Evolutionary conservation across 2,113 vertebrate species (phyloP).

Genomic region (Rhinichthys klamathensis): DNA sequence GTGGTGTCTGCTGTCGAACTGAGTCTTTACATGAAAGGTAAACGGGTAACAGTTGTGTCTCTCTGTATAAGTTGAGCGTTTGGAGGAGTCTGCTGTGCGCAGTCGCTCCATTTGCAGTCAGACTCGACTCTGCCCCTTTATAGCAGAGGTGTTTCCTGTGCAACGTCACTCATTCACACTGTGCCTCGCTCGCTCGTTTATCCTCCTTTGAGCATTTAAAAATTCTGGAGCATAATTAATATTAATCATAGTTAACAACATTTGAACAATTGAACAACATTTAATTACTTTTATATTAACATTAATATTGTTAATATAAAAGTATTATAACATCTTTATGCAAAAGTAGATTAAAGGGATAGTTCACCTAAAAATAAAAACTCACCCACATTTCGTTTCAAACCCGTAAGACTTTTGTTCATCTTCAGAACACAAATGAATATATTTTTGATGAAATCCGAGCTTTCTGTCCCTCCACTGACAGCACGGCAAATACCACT

Average conservation of each 20-base stretch:
- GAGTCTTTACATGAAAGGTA: neutral
- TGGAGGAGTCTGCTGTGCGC: slow-evolving; percentile 13
- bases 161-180: slow-evolving; percentile 58
- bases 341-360: too few relatives aligned
- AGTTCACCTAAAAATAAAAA: too few relatives aligned
- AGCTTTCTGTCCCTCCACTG: too few relatives aligned
- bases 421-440: too few relatives aligned
- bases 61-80: slow-evolving; percentile 20
- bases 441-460: too few relatives aligned
- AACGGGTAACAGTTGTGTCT: neutral
- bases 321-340: too few relatives aligned
- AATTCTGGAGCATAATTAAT: too few relatives aligned
- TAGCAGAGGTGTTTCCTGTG: slow-evolving; percentile 50
- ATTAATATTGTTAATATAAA: neutral
- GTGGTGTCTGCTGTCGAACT: neutral
- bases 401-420: too few relatives aligned
- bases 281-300: neutral
- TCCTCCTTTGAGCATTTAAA: neutral
- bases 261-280: neutral
- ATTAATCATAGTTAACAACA: neutral
- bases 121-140: slow-evolving; percentile 9
- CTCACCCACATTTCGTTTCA: too few relatives aligned
- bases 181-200: neutral
- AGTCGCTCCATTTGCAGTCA: neutral
- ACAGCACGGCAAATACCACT: too few relatives aligned